Conservation (phyloP, 35 echinoderm and acorn worm species). For the Ptychodera flava region DNA sequence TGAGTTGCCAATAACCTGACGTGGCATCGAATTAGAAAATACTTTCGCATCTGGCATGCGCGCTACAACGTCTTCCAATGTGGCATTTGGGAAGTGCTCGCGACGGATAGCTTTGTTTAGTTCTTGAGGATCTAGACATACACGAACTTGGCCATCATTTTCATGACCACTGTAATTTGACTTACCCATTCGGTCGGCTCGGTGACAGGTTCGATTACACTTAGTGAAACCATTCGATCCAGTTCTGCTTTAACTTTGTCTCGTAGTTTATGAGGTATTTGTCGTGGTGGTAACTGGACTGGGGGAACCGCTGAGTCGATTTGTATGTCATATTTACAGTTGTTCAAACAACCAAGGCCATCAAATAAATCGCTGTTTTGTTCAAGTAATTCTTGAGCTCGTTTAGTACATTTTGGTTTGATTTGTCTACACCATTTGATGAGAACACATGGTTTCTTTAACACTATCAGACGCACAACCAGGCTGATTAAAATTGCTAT, state of each 20-base stretch:
- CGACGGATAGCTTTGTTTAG: conserved; percentile 17
- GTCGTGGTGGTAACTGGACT: conserved; percentile 32
- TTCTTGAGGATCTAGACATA: conserved; percentile 25
- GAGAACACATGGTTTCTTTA: too few relatives aligned
- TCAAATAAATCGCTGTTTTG: not conserved
- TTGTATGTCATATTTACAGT: not conserved
- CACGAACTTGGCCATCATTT: conserved; percentile 29
- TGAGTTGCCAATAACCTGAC: conserved; percentile 52
- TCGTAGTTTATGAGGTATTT: conserved; percentile 40
- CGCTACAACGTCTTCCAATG: conserved; percentile 61
- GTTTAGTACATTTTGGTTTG: not conserved
- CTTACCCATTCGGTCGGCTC: conserved; percentile 48
- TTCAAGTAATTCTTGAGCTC: not conserved
- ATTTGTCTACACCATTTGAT: too few relatives aligned
- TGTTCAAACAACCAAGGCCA: not conserved
- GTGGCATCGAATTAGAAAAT: conserved; percentile 65
- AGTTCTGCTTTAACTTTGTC: conserved; percentile 47
- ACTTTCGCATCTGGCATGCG: conserved; percentile 39
- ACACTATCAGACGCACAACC: too few relatives aligned
- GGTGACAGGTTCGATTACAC: conserved; percentile 30
- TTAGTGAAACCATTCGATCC: conserved; percentile 42
- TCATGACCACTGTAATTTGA: too few relatives aligned
- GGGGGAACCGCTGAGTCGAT: not conserved
- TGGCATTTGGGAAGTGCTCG: too few relatives aligned
- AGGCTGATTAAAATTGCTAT: too few relatives aligned